Percentiles rank a stretch among this genome's conserved stretches.
Evolutionary conservation across 2,888 invertebrate genomes (phyloP).

Genomic region (Keiferia lycopersicella): DNA sequence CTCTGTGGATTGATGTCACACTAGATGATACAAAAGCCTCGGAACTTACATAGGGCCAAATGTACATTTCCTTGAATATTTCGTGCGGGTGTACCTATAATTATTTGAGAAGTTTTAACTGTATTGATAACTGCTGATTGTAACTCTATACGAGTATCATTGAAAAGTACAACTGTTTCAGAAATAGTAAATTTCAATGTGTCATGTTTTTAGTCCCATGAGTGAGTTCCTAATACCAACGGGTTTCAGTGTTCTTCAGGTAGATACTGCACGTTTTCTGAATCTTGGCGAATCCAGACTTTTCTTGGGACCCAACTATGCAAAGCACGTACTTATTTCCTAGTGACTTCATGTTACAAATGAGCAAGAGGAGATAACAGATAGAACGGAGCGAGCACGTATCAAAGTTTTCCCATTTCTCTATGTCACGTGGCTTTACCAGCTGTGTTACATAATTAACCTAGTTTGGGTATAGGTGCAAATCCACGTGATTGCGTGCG

Average conservation of each 20-base stretch:
- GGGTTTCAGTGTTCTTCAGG: constrained; percentile 34
- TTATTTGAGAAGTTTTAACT: no score
- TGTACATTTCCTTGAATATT: no score
- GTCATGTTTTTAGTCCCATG: not conserved
- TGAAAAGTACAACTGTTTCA: no score
- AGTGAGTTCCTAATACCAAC: constrained; percentile 32
- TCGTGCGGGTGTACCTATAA: no score
- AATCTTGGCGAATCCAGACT: constrained; percentile 1
- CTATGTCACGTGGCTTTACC: constrained; percentile 11
- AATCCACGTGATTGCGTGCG: not conserved
- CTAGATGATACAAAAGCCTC: no score
- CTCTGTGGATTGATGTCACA: no score
- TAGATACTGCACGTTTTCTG: not conserved
- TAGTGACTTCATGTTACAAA: constrained; percentile 14
- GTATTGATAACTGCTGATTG: no score
- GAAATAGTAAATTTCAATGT: not conserved
- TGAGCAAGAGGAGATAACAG: constrained; percentile 9
- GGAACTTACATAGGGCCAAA: no score
- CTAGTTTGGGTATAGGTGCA: constrained; percentile 8
- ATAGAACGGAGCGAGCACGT: constrained; percentile 11
- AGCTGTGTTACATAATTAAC: constrained; percentile 18
- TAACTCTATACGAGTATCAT: no score
- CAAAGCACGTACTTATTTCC: constrained; percentile 16
- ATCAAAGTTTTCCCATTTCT: constrained; percentile 17
- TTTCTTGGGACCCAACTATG: not conserved